Evolutionary conservation across 1,140 invertebrate species (phyloP), one percentile per base, ranked within the genome.

Genomic region (Trachelipus rathkii): DNA sequence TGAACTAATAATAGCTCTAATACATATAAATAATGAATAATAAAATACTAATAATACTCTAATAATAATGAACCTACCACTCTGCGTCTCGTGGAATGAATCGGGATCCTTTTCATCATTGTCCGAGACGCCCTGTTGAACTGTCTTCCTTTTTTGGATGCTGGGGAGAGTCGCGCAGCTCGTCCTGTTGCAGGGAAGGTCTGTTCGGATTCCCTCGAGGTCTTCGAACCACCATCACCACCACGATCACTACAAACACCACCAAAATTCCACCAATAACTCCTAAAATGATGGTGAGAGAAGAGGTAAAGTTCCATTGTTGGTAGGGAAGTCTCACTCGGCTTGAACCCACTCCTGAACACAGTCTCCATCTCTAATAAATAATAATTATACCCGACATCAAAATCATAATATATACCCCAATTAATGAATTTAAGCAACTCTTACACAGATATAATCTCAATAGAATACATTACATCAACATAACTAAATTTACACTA

Each of bases 251-350:
- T 23, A 75, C 73, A 46, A 81, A 81, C 0, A 81, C 79, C 44
- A 81, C 74, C 43, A 81, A 68, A 45, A 81, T 81, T 9, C 79
- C 79, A 44, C 79, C 79, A 15, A 81, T 77, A 60, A 81, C 79
- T 15, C 79, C 79, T 67, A 78, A 23, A 68, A 81, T 81, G 75
- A 81, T 77, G 7, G 79, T 72, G 66, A 81, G 53, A 5, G 79
- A 81, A 11, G 79, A n/a, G 79, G 68, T 81, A 75, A n/a, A 81
- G 71, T 72, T 78, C 79, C 77, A 80, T 80, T 33, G 79, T 80
- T 23, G 79, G n/a, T n/a, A n/a, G 77, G 21, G 79, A 76, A 0
- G 77, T 71, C 45, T 80, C 79, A 45, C 79, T 80, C 0, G 79
- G 79, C 79, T 23, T 73, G 79, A 46, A 80, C 71, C 71, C 23